These are phyloP conservation scores for Cenopis cana DNA, from an alignment of 2,888 invertebrate genomes.

Conservation along the genomic window DNA sequence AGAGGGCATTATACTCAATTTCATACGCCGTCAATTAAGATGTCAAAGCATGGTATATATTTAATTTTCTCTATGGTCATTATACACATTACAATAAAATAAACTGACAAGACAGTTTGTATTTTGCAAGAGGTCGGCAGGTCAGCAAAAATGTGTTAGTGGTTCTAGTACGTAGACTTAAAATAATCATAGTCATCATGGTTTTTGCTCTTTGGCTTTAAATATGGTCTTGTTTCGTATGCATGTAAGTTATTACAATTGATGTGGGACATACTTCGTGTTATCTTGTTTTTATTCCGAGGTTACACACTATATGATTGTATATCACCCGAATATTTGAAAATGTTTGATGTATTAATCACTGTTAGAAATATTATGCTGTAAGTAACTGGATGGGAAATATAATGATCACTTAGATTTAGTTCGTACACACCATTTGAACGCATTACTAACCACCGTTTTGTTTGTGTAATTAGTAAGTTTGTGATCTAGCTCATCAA, in stretches of 20 bases:
- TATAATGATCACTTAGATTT: not conserved
- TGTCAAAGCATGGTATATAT: too few species aligned
- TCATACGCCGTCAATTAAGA: too few species aligned
- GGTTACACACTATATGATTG: constrained; percentile 19
- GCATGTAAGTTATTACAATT: constrained; percentile 70
- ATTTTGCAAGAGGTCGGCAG: constrained; percentile 65
- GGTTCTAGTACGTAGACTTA: constrained; percentile 61
- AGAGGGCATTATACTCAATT: too few species aligned
- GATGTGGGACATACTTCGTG: constrained; percentile 42
- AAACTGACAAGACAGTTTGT: not conserved
- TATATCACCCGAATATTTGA: not conserved
- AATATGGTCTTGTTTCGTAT: constrained; percentile 65
- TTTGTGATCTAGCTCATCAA: not conserved
- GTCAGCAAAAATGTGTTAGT: constrained; percentile 70
- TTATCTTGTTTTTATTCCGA: constrained; percentile 12
- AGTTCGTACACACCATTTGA: not conserved
- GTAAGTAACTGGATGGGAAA: not conserved
- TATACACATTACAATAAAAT: too few species aligned
- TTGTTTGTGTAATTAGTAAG: not conserved
- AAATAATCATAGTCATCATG: constrained; percentile 60
- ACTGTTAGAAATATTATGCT: not conserved
- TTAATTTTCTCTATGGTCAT: too few species aligned
- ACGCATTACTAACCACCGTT: not conserved
- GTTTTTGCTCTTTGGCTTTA: constrained; percentile 75
- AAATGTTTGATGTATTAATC: not conserved